These are phyloP conservation scores for Pocillopora meandrina DNA, from an alignment of 92 coral and sea anemone species.

Conservation along the genomic window DNA sequence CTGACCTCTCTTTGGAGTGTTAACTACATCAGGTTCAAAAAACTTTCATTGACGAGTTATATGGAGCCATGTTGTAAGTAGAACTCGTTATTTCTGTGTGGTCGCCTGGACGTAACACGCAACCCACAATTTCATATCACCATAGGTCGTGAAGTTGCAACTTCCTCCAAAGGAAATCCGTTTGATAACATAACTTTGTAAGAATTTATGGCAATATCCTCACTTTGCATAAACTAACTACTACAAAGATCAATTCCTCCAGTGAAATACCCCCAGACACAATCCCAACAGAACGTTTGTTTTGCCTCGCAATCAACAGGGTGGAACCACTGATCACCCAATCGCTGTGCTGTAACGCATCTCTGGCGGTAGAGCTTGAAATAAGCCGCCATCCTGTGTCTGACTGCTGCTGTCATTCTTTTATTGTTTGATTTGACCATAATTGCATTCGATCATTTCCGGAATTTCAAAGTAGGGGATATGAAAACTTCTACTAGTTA, in stretches of 20 bases:
- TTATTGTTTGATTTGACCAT: conserved; percentile 10
- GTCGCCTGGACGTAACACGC: background rate
- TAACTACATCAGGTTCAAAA: background rate
- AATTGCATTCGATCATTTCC: conserved; percentile 20
- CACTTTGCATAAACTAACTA: background rate
- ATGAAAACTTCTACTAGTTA: background rate
- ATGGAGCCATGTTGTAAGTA: conserved; percentile 30
- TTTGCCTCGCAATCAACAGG: conserved; percentile 50
- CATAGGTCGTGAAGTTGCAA: background rate
- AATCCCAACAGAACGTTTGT: conserved; percentile 28
- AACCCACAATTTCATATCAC: background rate
- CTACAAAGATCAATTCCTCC: background rate
- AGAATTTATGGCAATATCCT: background rate
- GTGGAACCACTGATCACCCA: conserved; percentile 54
- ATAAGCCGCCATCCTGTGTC: conserved; percentile 30
- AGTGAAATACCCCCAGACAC: background rate
- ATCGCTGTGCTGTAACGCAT: conserved; percentile 20
- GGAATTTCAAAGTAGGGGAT: conserved; percentile 35
- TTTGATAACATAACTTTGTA: conserved; percentile 1
- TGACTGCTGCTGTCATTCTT: conserved; percentile 7
- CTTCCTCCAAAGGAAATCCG: conserved; percentile 16
- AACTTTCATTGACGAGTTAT: background rate
- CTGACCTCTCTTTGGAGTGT: background rate
- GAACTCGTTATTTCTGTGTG: conserved; percentile 33
- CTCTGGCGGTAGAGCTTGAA: conserved; percentile 1